Percentiles rank a stretch among this genome's conserved stretches.
Conservation (phyloP, 2,113 vertebrate species). For the Aix galericulata region DNA sequence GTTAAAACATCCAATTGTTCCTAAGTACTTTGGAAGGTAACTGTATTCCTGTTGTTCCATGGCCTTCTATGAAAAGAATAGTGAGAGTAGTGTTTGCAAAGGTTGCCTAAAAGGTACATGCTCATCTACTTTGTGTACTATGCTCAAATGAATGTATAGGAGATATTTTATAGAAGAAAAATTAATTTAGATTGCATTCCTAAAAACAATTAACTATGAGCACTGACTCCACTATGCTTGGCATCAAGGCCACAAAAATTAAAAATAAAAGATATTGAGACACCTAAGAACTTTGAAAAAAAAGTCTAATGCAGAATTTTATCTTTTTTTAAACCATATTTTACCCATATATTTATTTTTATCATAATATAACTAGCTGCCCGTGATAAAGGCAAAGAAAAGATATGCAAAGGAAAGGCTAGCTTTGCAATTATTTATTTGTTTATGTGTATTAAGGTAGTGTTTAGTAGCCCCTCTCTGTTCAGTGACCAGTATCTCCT, state of each 20-base stretch:
- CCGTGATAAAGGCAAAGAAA: not conserved
- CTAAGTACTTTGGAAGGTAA: not conserved
- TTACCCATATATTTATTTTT: not conserved
- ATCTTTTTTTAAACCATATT: not conserved
- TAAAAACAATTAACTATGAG: not conserved
- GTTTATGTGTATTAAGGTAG: not conserved
- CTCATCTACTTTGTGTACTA: not conserved
- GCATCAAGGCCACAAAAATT: not conserved
- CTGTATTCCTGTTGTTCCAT: not conserved
- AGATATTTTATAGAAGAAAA: not conserved
- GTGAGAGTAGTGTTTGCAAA: not conserved
- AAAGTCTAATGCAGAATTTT: not conserved
- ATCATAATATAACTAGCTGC: not conserved
- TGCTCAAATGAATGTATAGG: accelerated
- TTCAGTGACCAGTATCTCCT: not conserved
- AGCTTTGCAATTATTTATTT: not conserved
- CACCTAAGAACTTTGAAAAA: not conserved
- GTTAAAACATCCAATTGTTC: not conserved
- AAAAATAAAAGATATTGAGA: not conserved
- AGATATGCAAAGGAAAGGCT: not conserved
- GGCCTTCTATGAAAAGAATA: not conserved
- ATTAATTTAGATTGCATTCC: not conserved
- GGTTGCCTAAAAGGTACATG: not conserved
- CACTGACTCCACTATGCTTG: not conserved
- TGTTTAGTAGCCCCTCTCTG: not conserved